Base-by-base conservation (phyloP, 2,113 vertebrate genomes). In the Cynocephalus volans region DNA sequence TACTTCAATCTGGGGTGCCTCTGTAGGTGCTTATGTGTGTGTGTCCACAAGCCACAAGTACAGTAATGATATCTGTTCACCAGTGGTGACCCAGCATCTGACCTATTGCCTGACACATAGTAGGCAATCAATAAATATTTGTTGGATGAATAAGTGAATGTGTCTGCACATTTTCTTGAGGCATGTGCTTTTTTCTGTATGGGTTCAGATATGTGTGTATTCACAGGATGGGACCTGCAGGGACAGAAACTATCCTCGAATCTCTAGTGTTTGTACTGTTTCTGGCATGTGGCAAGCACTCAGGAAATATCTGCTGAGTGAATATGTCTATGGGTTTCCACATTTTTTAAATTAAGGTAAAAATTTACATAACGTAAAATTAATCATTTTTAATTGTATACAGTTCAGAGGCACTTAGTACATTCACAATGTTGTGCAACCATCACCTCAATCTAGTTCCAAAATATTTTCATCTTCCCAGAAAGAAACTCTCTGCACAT, bases 301-400 rank as follows among this genome's bases (percentile, higher is more conserved):
- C 45, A 3, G 1, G 7, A 54, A 62, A 36, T 87, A 67, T 24
- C 62, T 92, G n/a, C 76, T 79, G 26, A 81, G 41, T 93, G 31
- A 84, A 5, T 80, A 67, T 64, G 6, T 90, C 75, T 81, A 26
- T 88, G 26, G 14, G 26, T 60, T 81, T 92, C 52, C 7, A 31
- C 36, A 64, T 60, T 69, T 97, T 58, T 70, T 26, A 28, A 58
- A 72, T 65, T n/a, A 3, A 28, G 17, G 10, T 65, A 54, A 95
- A 95, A 82, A 67, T 77, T 79, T n/a, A 52, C 24, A 24, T 82
- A 75, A 69, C 23, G 82, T 31, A 65, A 95, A 73, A 92, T 76
- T 28, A 90, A 48, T 11, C n/a, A 62, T 86, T 85, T 90, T 83
- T 62, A 81, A 76, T 41, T 41, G 26, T 17, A 4, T 31, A 58